phyloP scores from a whole-genome alignment of 2,888 invertebrate species.

The Elgonia sp. region DNA sequence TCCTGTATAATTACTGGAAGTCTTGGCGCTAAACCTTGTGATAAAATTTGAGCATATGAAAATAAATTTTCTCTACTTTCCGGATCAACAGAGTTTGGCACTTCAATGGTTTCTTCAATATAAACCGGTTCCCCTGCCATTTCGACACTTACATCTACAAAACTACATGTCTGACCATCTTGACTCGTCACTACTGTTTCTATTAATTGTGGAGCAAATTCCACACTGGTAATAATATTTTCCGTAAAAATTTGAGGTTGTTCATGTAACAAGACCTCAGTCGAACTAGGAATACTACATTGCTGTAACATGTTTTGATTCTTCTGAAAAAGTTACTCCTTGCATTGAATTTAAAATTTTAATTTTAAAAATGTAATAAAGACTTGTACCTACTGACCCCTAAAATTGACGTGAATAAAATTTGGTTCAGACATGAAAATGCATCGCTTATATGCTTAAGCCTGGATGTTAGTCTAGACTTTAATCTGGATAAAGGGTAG shows the following conservation, averaged over 20 bases:
- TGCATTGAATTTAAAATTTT: too few relatives aligned
- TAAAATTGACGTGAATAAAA: too few relatives aligned
- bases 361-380: too few relatives aligned
- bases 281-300: slow-evolving; percentile 51
- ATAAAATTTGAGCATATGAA: slow-evolving; percentile 92
- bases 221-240: slow-evolving; percentile 38
- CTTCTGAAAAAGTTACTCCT: too few relatives aligned
- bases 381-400: too few relatives aligned
- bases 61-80: slow-evolving; percentile 84
- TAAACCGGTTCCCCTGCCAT: slow-evolving; percentile 5
- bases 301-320: slow-evolving; percentile 76
- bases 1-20: slow-evolving; percentile 83
- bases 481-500: too few relatives aligned
- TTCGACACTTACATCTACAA: slow-evolving; percentile 13
- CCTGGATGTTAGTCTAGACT: too few relatives aligned
- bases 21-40: slow-evolving; percentile 88
- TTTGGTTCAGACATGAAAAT: too few relatives aligned
- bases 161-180: slow-evolving; percentile 21
- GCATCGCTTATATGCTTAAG: too few relatives aligned
- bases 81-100: slow-evolving; percentile 34
- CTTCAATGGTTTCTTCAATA: slow-evolving; percentile 26
- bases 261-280: slow-evolving; percentile 30
- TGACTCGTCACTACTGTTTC: slow-evolving; percentile 19
- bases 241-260: slow-evolving; percentile 52
- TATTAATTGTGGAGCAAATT: slow-evolving; percentile 32